Percentiles rank a stretch among this genome's conserved stretches.
Evolutionary conservation across 1,140 invertebrate genomes (phyloP).

Genomic region (Gryllus bimaculatus): DNA sequence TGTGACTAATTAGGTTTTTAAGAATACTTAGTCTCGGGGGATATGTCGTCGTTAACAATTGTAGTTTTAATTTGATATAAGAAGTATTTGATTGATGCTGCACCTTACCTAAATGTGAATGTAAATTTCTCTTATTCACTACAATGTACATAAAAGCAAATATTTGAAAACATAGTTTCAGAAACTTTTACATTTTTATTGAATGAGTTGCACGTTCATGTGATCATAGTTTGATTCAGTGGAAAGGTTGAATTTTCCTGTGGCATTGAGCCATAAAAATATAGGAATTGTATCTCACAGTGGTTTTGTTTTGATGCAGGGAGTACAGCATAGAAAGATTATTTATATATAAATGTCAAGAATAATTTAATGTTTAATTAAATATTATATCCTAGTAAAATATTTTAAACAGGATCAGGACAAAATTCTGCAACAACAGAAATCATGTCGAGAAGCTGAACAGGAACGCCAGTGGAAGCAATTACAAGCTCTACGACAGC

Average conservation of each 20-base stretch:
- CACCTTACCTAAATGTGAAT: too few relatives aligned
- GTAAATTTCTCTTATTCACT: too few relatives aligned
- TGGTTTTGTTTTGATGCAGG: too few relatives aligned
- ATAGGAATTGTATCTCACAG: too few relatives aligned
- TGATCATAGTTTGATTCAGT: not conserved
- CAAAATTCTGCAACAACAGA: conserved; percentile 50
- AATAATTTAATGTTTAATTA: not conserved
- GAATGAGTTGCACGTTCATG: not conserved
- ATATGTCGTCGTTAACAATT: too few relatives aligned
- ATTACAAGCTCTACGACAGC: conserved; percentile 65
- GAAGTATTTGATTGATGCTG: too few relatives aligned
- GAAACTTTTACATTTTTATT: not conserved
- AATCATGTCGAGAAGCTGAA: conserved; percentile 63
- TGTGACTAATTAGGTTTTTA: too few relatives aligned
- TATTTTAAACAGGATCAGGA: conserved; percentile 52
- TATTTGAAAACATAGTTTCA: too few relatives aligned
- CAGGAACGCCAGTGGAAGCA: conserved; percentile 82
- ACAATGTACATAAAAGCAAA: too few relatives aligned
- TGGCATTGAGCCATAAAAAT: not conserved
- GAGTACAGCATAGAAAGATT: not conserved
- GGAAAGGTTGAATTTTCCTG: not conserved
- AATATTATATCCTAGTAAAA: not conserved
- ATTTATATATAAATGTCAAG: not conserved
- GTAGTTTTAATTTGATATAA: too few relatives aligned
- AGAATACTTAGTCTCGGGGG: too few relatives aligned